Base-by-base conservation (phyloP, 2,113 vertebrate species). In the Saguinus midas region DNA sequence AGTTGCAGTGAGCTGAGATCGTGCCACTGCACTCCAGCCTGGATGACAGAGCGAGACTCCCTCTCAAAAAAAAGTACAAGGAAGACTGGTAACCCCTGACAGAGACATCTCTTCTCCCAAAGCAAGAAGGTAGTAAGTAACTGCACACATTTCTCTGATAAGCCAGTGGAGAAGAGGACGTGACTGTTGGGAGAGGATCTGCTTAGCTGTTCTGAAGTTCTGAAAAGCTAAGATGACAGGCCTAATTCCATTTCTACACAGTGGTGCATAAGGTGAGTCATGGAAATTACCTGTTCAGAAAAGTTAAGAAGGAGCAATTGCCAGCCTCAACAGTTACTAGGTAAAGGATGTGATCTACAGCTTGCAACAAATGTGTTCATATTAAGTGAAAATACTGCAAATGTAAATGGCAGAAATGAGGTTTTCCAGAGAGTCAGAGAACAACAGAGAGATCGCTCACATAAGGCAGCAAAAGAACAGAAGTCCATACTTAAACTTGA, bases 301-400 rank as follows among this genome's bases (percentile, higher is more conserved):
- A 52, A n/a, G 25, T n/a, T 27, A 17, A 80, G 27, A 66, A 75
- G 83, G 16, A 81, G 57, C 29, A 76, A 48, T 50, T 8, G 27
- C 17, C 14, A 32, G 37, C 9, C 8, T 43, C 21, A 13, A 2
- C 55, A 84, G 61, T 12, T 50, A 55, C 61, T 68, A 43, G 1
- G 16, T 27, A 50, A 79, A 25, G 25, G 16, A 40, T 27, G 14
- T 0, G 2, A 64, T 14, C 21, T 10, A 5, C 3, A 8, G 61
- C 61, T 23, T 78, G 20, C 40, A 61, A 64, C 16, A 43, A 78
- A 79, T 3, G 12, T 13, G 43, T 18, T 78, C 48, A 16, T 8
- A 8, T n/a, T 17, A 79, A 32, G 50, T 32, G 40, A 91, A 87
- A 93, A 72, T 3, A 23, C 10, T 23, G 35, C 20, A 61, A 11